Percentiles rank a stretch among this genome's conserved stretches.
These are phyloP conservation scores for Lycaena phlaeas DNA, from an alignment of 2,888 invertebrate genomes.

Conservation along the genomic window DNA sequence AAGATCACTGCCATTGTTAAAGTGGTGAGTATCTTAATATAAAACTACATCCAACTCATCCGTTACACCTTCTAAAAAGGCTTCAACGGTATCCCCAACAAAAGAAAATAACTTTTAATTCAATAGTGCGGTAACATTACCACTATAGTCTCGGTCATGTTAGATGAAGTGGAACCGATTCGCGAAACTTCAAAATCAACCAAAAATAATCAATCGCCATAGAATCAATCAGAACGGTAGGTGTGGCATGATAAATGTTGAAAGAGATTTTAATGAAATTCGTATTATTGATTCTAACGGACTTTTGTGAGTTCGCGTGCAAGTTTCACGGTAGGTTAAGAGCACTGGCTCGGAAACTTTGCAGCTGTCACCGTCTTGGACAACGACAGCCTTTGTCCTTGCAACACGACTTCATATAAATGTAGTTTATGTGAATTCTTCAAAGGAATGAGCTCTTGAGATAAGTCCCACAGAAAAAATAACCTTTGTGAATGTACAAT, in stretches of 20 bases:
- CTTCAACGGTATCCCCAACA: neutral
- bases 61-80: too few relatives aligned
- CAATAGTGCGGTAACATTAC: slow-evolving; percentile 1
- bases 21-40: too few relatives aligned
- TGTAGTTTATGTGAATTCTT: slow-evolving; percentile 66
- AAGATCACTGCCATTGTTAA: too few relatives aligned
- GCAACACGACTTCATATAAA: slow-evolving; percentile 68
- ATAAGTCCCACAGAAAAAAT: slow-evolving; percentile 54
- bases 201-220: slow-evolving; percentile 8
- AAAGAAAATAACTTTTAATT: neutral
- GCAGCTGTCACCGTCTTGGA: slow-evolving; percentile 65
- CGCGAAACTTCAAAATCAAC: slow-evolving; percentile 2
- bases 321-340: slow-evolving; percentile 60
- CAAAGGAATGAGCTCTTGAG: slow-evolving; percentile 59
- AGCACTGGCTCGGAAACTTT: slow-evolving; percentile 41
- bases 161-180: slow-evolving; percentile 7
- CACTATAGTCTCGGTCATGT: neutral
- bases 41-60: too few relatives aligned
- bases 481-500: slow-evolving; percentile 58
- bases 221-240: slow-evolving; percentile 31
- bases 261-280: slow-evolving; percentile 50
- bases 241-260: slow-evolving; percentile 49
- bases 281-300: slow-evolving; percentile 57
- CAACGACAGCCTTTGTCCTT: slow-evolving; percentile 58
- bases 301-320: slow-evolving; percentile 48